These are phyloP conservation scores for Drosophila sproati DNA, from an alignment of 1,140 invertebrate species.

Conservation along the genomic window DNA sequence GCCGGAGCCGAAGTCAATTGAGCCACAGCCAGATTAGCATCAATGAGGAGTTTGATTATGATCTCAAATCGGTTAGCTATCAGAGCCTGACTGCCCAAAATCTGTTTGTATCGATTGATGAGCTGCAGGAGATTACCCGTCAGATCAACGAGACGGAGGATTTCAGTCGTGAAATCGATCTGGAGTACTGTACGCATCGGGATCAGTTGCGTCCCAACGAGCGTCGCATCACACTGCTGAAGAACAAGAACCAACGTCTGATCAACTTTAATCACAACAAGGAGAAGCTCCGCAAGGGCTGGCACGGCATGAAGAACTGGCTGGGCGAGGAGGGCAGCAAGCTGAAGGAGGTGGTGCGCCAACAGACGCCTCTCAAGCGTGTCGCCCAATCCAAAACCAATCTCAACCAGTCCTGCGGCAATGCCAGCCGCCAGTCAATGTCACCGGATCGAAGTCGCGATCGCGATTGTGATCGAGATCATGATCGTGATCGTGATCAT, in stretches of 20 bases:
- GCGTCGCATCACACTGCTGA: slow-evolving; percentile 76
- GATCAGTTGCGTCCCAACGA: slow-evolving; percentile 79
- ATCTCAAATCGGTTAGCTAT: slow-evolving; percentile 82
- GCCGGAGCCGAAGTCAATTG: slow-evolving; percentile 1
- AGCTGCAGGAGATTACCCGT: slow-evolving; percentile 78
- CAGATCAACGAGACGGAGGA: slow-evolving; percentile 84
- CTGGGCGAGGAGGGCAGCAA: slow-evolving; percentile 85
- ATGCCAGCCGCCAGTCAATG: slow-evolving; percentile 55
- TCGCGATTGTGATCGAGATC: background rate
- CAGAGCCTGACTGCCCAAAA: slow-evolving; percentile 79
- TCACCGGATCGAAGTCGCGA: slow-evolving; percentile 55
- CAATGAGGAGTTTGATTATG: slow-evolving; percentile 74
- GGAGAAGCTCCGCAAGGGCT: slow-evolving; percentile 85
- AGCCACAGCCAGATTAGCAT: slow-evolving; percentile 25
- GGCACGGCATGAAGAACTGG: slow-evolving; percentile 86
- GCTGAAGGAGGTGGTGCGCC: slow-evolving; percentile 85
- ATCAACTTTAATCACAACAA: slow-evolving; percentile 84
- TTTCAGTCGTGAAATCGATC: slow-evolving; percentile 75
- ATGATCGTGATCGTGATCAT: too few relatives aligned
- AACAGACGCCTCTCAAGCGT: slow-evolving; percentile 85
- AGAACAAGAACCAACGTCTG: slow-evolving; percentile 78
- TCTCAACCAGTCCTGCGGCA: slow-evolving; percentile 56
- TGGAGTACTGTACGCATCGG: slow-evolving; percentile 81
- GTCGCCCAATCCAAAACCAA: slow-evolving; percentile 79
- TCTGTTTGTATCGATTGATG: slow-evolving; percentile 82